A percentile compares a stretch with the other conserved stretches of the same genome.
These are phyloP conservation scores for Phymanthus crucifer DNA, from an alignment of 92 coral and sea anemone genomes.

Conservation along the genomic window DNA sequence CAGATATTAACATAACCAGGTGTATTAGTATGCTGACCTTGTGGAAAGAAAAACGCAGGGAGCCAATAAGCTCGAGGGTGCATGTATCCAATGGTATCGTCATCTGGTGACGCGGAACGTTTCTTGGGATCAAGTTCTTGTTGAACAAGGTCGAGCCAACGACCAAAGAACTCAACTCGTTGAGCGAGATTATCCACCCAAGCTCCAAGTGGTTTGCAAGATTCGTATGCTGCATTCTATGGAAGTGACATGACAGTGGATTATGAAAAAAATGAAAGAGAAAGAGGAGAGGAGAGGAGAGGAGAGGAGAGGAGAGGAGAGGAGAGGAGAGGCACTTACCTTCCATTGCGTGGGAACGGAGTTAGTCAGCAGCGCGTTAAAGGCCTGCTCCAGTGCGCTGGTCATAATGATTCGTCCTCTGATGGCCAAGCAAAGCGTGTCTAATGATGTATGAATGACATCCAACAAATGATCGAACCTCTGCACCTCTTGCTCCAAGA, in stretches of 20 bases:
- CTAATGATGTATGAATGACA: slow-evolving; percentile 76
- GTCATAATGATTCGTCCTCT: slow-evolving; percentile 90
- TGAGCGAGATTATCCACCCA: slow-evolving; percentile 89
- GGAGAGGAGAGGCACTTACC: slow-evolving; percentile 40
- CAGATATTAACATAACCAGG: background rate
- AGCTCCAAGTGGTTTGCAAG: slow-evolving; percentile 90
- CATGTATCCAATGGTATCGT: slow-evolving; percentile 38
- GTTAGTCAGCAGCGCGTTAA: slow-evolving; percentile 77
- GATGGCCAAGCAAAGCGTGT: slow-evolving; percentile 68
- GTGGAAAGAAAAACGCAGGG: slow-evolving; percentile 94
- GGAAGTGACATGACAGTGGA: background rate
- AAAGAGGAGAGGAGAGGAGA: no score
- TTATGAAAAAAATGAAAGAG: no score
- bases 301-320: no score
- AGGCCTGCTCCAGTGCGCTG: slow-evolving; percentile 76
- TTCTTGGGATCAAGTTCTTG: slow-evolving; percentile 36
- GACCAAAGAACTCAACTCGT: slow-evolving; percentile 80
- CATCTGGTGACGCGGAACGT: slow-evolving; percentile 20
- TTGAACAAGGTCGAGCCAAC: slow-evolving; percentile 73
- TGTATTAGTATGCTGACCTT: slow-evolving; percentile 66
- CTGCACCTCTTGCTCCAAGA: slow-evolving; percentile 77
- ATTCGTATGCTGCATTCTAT: slow-evolving; percentile 81
- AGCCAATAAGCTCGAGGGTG: slow-evolving; percentile 95
- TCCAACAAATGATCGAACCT: slow-evolving; percentile 77
- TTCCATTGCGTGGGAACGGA: slow-evolving; percentile 88